Evolutionary conservation across 2,113 vertebrate species (phyloP).

Genomic region (Callocephalon fimbriatum): DNA sequence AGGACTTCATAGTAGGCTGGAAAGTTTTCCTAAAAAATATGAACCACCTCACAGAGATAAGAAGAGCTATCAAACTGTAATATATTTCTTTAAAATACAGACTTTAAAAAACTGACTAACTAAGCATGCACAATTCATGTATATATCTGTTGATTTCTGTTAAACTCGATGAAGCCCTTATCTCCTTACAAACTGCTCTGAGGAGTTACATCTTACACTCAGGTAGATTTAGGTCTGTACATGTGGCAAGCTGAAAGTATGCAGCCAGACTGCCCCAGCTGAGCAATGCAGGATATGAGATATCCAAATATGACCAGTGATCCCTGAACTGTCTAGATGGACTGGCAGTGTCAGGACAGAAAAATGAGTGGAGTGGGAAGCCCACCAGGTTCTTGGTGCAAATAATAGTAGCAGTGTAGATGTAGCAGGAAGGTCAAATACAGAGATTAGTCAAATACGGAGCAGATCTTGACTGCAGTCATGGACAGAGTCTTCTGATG

Average conservation of each 20-base stretch:
- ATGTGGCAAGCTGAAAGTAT: not conserved
- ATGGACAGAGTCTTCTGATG: not conserved
- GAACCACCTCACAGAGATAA: constrained; percentile 64
- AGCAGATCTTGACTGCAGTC: not conserved
- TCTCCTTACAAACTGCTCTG: not conserved
- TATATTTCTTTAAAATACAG: not conserved
- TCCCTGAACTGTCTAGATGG: not conserved
- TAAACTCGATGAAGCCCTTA: not conserved
- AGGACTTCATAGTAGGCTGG: constrained; percentile 66
- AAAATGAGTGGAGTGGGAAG: not conserved
- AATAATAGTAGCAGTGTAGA: not conserved
- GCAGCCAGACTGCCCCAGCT: rapidly evolving
- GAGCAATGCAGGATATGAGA: not conserved
- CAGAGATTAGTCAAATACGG: not conserved
- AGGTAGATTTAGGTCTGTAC: not conserved
- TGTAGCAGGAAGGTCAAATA: not conserved
- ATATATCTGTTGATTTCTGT: not conserved
- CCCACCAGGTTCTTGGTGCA: not conserved
- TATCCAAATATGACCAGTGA: not conserved
- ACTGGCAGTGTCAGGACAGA: not conserved
- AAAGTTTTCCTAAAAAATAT: constrained; percentile 75
- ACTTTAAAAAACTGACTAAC: not conserved
- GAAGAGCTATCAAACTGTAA: not conserved
- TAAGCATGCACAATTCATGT: not conserved
- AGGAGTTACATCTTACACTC: not conserved